A percentile compares a stretch with the other conserved stretches of the same genome.
Conservation (phyloP, 2,888 invertebrate genomes). For the Thymelicus lineola region DNA sequence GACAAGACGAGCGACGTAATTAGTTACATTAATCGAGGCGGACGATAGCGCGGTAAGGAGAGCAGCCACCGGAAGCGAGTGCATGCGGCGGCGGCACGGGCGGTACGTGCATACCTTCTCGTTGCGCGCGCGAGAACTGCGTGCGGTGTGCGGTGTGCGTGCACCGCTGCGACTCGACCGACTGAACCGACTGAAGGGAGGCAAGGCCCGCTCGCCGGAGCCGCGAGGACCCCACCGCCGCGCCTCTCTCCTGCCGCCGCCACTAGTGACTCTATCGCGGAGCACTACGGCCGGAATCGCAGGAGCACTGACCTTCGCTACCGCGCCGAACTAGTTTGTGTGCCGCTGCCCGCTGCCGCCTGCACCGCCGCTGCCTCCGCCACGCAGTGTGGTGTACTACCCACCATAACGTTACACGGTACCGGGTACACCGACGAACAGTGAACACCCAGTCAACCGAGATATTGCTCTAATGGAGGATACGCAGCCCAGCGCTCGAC, state of each 20-base stretch:
- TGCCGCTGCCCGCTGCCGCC: constrained; percentile 44
- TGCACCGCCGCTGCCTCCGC: constrained; percentile 47
- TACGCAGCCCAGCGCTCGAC: not conserved
- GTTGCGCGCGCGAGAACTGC: constrained; percentile 84
- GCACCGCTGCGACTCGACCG: constrained; percentile 83
- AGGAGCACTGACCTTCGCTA: constrained; percentile 78
- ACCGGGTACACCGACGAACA: constrained; percentile 42
- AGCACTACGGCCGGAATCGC: constrained; percentile 78
- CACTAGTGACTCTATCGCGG: constrained; percentile 75
- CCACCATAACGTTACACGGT: constrained; percentile 46
- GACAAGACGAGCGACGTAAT: constrained; percentile 12
- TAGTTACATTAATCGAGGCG: constrained; percentile 34
- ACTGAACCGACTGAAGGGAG: constrained; percentile 68
- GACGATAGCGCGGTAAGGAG: constrained; percentile 57
- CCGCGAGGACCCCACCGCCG: constrained; percentile 75
- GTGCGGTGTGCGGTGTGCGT: constrained; percentile 85
- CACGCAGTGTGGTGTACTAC: constrained; percentile 58
- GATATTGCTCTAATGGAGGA: constrained; percentile 15
- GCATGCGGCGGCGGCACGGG: constrained; percentile 58
- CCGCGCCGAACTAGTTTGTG: constrained; percentile 59
- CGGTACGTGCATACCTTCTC: constrained; percentile 77
- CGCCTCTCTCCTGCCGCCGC: constrained; percentile 73
- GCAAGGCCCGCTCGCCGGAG: constrained; percentile 58
- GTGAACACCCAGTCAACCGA: constrained; percentile 21
- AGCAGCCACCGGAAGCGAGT: constrained; percentile 78